phyloP scores from a whole-genome alignment of 2,888 invertebrate genomes.

The Andrena marginata region DNA sequence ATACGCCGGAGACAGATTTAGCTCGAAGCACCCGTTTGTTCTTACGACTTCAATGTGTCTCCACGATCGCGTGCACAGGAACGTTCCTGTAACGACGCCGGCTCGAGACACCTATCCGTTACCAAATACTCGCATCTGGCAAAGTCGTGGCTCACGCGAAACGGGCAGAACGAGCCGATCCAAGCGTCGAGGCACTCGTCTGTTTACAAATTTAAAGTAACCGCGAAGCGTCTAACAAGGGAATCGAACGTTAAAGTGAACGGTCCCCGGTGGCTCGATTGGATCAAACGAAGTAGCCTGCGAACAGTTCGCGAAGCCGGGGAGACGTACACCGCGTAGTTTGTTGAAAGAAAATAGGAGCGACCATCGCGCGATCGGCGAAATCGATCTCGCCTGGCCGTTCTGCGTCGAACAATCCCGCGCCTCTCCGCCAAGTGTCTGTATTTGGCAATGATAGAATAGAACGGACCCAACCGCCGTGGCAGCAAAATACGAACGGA shows the following conservation, averaged over 20 bases:
- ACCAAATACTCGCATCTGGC: constrained; percentile 23
- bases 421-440: background rate
- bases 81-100: constrained; percentile 39
- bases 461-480: constrained; percentile 35
- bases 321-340: background rate
- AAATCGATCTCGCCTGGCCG: background rate
- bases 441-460: constrained; percentile 20
- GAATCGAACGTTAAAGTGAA: too few relatives aligned
- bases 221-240: too few relatives aligned
- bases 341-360: background rate
- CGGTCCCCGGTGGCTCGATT: too few relatives aligned
- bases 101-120: constrained; percentile 23
- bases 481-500: constrained; percentile 36
- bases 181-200: background rate
- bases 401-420: background rate
- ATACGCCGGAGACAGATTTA: too few relatives aligned
- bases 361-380: background rate
- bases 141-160: background rate
- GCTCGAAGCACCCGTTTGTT: too few relatives aligned
- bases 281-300: background rate
- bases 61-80: constrained; percentile 9
- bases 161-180: background rate
- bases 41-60: too few relatives aligned
- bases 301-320: background rate
- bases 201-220: too few relatives aligned